phyloP scores from a whole-genome alignment of 2,113 vertebrate species.

The Peromyscus californicus region DNA sequence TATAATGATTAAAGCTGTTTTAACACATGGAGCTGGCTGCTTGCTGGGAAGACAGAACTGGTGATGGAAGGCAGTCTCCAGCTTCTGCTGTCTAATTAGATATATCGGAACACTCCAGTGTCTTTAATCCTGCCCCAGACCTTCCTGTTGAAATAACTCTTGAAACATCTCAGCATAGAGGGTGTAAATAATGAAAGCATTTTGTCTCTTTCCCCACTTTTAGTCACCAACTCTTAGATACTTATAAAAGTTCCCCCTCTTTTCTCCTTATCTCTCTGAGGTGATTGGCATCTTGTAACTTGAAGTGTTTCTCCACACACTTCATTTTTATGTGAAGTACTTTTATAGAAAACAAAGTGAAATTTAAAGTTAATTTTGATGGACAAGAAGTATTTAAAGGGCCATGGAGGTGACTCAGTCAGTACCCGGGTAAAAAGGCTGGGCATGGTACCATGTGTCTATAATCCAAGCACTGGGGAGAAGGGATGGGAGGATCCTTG shows the following conservation, averaged over 20 bases:
- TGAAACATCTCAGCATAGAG: slow-evolving; percentile 16
- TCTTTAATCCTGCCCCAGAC: slow-evolving; percentile 26
- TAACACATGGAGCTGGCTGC: not conserved
- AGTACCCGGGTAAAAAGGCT: not conserved
- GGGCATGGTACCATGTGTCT: too few species aligned
- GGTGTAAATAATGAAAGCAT: slow-evolving; percentile 41
- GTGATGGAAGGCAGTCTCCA: not conserved
- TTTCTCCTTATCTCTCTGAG: not conserved
- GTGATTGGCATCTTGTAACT: not conserved
- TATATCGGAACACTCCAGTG: slow-evolving; percentile 12
- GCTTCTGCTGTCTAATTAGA: slow-evolving; percentile 43
- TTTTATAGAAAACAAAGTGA: not conserved
- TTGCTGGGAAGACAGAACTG: slow-evolving; percentile 46
- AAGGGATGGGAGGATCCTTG: not conserved
- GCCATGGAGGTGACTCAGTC: not conserved
- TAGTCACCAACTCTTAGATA: not conserved
- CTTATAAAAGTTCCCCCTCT: not conserved
- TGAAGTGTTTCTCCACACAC: not conserved
- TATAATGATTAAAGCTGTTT: slow-evolving; percentile 64
- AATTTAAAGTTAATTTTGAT: slow-evolving; percentile 28
- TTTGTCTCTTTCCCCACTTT: not conserved
- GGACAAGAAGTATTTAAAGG: not conserved
- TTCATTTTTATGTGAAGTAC: not conserved
- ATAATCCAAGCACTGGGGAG: not conserved
- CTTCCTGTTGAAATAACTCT: slow-evolving; percentile 41